Conservation (phyloP, 2,888 invertebrate species). For the Heteromyza rotundicornis region DNA sequence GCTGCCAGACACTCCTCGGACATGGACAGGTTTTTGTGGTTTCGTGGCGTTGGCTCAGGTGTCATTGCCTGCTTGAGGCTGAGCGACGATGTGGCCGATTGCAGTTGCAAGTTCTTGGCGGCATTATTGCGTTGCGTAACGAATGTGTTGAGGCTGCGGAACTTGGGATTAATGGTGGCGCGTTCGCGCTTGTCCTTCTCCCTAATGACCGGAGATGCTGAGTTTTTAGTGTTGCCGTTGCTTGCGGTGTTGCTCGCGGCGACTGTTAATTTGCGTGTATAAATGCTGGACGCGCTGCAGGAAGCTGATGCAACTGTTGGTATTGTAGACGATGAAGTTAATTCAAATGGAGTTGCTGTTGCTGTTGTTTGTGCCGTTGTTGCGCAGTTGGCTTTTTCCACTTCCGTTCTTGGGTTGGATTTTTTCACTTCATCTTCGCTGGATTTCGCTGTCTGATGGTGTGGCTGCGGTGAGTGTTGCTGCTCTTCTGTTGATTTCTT, state of each 20-base stretch:
- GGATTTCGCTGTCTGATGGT: conserved; percentile 16
- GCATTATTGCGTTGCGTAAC: conserved; percentile 58
- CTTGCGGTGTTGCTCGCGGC: conserved; percentile 26
- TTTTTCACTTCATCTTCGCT: conserved; percentile 12
- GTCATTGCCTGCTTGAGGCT: conserved; percentile 57
- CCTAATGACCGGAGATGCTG: conserved; percentile 73
- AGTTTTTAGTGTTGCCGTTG: conserved; percentile 44
- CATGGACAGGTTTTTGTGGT: conserved; percentile 71
- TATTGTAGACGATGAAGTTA: conserved; percentile 17
- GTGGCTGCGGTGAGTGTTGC: conserved; percentile 17
- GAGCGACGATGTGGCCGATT: conserved; percentile 50
- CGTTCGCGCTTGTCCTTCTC: conserved; percentile 80
- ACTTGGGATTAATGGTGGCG: conserved; percentile 70
- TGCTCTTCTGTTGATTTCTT: conserved; percentile 8
- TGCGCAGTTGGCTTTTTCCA: conserved; percentile 29
- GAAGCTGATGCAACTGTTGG: conserved; percentile 11
- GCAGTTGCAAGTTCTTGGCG: conserved; percentile 54
- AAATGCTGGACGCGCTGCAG: conserved; percentile 28
- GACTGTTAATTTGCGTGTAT: conserved; percentile 38
- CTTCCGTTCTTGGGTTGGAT: conserved; percentile 11
- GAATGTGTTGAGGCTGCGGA: conserved; percentile 65
- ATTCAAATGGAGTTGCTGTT: conserved; percentile 11
- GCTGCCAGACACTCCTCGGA: conserved; percentile 74
- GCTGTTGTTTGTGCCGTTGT: conserved; percentile 23
- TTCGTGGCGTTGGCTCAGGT: conserved; percentile 73